Evolutionary conservation across 2,113 vertebrate genomes (phyloP).

Genomic region (Pycnonotus jocosus): DNA sequence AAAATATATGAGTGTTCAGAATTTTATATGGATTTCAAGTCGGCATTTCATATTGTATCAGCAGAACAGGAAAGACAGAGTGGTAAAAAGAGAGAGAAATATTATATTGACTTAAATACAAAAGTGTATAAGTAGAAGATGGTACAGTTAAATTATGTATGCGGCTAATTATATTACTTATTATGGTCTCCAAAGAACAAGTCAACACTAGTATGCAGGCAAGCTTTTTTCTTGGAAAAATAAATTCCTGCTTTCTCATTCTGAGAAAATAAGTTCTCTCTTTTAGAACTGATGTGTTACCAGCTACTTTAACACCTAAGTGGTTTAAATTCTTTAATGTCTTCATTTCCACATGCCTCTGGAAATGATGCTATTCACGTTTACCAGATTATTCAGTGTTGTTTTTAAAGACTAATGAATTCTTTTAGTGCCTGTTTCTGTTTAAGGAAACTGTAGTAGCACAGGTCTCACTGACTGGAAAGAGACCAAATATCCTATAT

Average conservation of each 20-base stretch:
- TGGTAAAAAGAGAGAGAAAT: not conserved
- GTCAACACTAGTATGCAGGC: not conserved
- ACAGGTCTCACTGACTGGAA: not conserved
- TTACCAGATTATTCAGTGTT: not conserved
- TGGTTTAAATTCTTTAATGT: not conserved
- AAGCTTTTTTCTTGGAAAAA: not conserved
- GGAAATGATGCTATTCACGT: not conserved
- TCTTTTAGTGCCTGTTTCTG: not conserved
- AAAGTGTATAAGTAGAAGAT: not conserved
- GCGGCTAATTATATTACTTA: not conserved
- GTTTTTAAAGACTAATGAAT: not conserved
- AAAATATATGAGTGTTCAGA: slow-evolving; percentile 27
- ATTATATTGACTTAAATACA: not conserved
- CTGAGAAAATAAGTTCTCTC: not conserved
- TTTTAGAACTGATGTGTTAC: not conserved
- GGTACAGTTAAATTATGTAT: not conserved
- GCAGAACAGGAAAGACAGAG: not conserved
- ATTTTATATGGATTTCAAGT: slow-evolving; percentile 22
- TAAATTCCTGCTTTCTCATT: not conserved
- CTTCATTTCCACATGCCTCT: not conserved
- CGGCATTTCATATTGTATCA: not conserved
- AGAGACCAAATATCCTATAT: not conserved
- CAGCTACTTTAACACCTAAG: not conserved
- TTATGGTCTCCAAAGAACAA: not conserved
- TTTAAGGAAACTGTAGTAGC: not conserved